Percentiles rank a stretch among this genome's conserved stretches.
Evolutionary conservation across 2,113 vertebrate genomes (phyloP).

Genomic region (Axis porcinus): DNA sequence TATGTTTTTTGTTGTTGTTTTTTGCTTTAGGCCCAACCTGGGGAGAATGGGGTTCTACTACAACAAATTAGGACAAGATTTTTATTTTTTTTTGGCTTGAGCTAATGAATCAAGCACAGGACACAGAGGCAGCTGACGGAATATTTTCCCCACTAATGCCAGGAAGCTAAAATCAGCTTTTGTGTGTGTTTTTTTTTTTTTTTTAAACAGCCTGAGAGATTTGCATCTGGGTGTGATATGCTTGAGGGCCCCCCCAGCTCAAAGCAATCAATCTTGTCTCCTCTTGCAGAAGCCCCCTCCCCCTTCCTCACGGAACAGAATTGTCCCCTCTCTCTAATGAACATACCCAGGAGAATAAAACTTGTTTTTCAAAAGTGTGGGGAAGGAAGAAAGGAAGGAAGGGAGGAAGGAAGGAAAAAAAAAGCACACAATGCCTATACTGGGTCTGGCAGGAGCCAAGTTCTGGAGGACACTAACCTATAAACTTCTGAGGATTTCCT

Average conservation of each 20-base stretch:
- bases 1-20: too few relatives aligned
- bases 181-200: background rate
- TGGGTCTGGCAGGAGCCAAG: background rate
- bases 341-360: constrained; percentile 53
- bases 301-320: background rate
- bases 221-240: background rate
- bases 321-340: constrained; percentile 32
- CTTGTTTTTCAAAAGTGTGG: constrained; percentile 47
- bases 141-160: background rate
- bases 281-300: background rate
- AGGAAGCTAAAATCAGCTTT: background rate
- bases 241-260: background rate
- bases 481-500: background rate
- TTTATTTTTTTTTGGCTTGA: background rate
- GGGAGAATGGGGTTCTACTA: background rate
- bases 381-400: background rate
- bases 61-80: background rate
- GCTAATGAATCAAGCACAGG: background rate
- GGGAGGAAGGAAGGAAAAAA: background rate
- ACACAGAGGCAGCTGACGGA: background rate
- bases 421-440: background rate
- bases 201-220: background rate
- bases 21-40: background rate
- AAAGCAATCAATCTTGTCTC: background rate
- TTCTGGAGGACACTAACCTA: background rate